These are phyloP conservation scores for Maniola jurtina DNA, from an alignment of 1,140 invertebrate genomes.

Conservation along the genomic window DNA sequence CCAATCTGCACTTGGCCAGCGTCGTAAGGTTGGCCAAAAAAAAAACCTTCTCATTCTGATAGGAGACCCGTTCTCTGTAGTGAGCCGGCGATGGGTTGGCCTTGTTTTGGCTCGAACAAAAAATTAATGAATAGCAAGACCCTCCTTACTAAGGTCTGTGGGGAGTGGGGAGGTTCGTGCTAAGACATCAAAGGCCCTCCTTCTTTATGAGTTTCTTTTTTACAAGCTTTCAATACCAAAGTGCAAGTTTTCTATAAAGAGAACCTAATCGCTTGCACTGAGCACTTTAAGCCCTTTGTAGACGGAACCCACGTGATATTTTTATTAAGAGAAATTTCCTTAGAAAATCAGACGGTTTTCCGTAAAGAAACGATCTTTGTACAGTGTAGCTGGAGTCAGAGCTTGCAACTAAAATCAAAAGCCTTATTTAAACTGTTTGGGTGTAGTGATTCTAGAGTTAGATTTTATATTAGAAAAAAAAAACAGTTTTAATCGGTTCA, in stretches of 20 bases:
- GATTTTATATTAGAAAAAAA: background rate
- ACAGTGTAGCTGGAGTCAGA: conserved; percentile 26
- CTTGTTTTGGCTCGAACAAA: too few species aligned
- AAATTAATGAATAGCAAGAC: too few species aligned
- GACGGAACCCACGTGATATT: conserved; percentile 18
- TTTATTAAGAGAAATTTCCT: conserved; percentile 30
- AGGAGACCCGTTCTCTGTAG: too few species aligned
- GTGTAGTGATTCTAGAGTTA: background rate
- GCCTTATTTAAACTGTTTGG: background rate
- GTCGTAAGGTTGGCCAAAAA: too few species aligned
- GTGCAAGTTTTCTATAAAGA: conserved; percentile 9
- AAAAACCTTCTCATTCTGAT: too few species aligned
- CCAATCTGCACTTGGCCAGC: too few species aligned
- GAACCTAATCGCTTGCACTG: background rate
- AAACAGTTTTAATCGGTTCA: too few species aligned
- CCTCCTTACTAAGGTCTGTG: too few species aligned
- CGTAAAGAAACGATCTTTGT: conserved; percentile 19
- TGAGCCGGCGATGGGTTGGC: too few species aligned
- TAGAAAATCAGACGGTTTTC: conserved; percentile 40
- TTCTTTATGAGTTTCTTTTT: background rate
- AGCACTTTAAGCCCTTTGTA: conserved; percentile 13
- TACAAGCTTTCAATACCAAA: background rate
- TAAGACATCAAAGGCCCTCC: too few species aligned
- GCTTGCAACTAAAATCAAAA: background rate
- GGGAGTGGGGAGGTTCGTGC: too few species aligned